A percentile compares a stretch with the other conserved stretches of the same genome.
Conservation (phyloP, 2,113 vertebrate genomes). For the Catharus bicknelli region DNA sequence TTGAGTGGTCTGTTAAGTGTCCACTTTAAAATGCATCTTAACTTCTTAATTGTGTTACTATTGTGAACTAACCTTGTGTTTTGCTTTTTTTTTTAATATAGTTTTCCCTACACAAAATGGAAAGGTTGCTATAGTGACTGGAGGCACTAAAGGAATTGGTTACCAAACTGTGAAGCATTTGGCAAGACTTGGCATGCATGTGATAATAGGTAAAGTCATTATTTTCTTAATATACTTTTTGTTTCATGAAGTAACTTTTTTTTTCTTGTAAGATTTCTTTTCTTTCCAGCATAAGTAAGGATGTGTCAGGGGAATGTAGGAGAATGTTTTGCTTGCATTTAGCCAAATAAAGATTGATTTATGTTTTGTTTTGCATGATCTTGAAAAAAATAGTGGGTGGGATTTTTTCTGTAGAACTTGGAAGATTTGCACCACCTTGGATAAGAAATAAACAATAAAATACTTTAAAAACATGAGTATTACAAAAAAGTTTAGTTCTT, state of each 20-base stretch:
- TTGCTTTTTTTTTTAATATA: constrained; percentile 61
- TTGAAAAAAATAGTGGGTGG: not conserved
- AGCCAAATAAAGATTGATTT: not conserved
- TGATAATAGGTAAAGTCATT: constrained; percentile 85
- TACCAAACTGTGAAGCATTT: constrained; percentile 82
- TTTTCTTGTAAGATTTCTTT: not conserved
- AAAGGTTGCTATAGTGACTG: constrained; percentile 91
- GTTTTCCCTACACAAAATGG: constrained; percentile 83
- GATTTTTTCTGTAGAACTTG: not conserved
- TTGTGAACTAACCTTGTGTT: not conserved
- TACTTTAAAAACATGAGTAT: not conserved
- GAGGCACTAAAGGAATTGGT: constrained; percentile 89
- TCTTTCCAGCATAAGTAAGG: not conserved
- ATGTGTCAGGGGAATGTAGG: not conserved
- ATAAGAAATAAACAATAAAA: not conserved
- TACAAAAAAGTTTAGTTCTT: not conserved
- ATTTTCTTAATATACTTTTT: not conserved
- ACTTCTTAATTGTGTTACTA: not conserved
- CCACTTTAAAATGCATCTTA: not conserved
- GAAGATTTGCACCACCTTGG: not conserved
- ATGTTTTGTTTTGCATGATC: not conserved
- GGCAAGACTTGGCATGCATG: constrained; percentile 88
- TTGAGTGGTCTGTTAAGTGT: not conserved
- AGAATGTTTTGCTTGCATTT: not conserved
- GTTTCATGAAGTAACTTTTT: not conserved